Evolutionary conservation across 2,113 vertebrate species (phyloP), one percentile per base, ranked within the genome.

Genomic region (Antechinus flavipes): DNA sequence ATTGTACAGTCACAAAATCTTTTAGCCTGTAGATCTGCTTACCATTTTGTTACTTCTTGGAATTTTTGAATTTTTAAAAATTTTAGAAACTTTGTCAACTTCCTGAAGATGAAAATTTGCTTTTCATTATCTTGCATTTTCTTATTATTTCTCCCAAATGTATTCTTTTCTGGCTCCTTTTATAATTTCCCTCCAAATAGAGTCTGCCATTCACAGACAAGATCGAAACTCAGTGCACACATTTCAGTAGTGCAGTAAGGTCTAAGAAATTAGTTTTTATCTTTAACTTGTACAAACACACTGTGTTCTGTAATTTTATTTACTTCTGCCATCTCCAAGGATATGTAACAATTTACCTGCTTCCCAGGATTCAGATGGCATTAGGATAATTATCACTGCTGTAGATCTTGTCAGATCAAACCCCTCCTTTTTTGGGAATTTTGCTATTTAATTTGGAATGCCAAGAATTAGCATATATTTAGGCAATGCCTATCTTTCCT

Each of bases 41-140:
- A 96, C 96, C 76, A 46, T 93, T 91, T 52, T 42, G 96, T 94
- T 95, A 95, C 95, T 92, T 95, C 95, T 93, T 55, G 94, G 94
- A 61, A 95, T 96, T 95, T 97, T 96, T 50, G 50, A 50, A 96
- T 90, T 92, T 84, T 90, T 94, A 97, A 97, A 26, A 94, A 84
- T 92, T 84, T 90, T 94, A 97, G 96, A 26, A 94, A 52, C 10
- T 90, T 93, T 93, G 97, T 95, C 96, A 97, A 97, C 92, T 92
- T 96, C 96, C 84, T 93, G 97, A 54, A 96, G 84, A 96, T 95
- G 95, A 91, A 93, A 98, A 95, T 92, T 2, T 89, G 10, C 30
- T 97, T 95, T 96, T 97, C 95, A 96, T 95, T 91, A 14, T 56
- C 90, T 95, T 25, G 35, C 54, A 52, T 93, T 90, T 50, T 89